Evolutionary conservation across 1,140 invertebrate species (phyloP).

Genomic region (Heliconius himera): DNA sequence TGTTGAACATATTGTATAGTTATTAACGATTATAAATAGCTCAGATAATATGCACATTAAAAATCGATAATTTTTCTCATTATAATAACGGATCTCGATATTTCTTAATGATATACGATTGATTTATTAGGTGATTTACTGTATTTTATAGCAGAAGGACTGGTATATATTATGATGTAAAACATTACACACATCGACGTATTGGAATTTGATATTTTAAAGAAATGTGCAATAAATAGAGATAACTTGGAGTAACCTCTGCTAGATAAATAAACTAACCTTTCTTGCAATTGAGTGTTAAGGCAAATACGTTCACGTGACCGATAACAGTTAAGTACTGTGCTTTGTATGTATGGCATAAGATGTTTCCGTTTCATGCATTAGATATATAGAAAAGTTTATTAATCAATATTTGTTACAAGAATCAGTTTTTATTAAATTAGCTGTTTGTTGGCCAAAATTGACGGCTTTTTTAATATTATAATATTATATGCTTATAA

Average conservation of each 20-base stretch:
- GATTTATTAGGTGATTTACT: slow-evolving; percentile 1
- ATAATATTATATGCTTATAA: no score
- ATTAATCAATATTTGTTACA: not conserved
- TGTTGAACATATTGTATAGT: slow-evolving; percentile 4
- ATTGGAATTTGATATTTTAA: not conserved
- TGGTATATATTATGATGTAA: no score
- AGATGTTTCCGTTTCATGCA: not conserved
- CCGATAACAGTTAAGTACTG: not conserved
- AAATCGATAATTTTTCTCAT: slow-evolving; percentile 7
- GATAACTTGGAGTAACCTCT: slow-evolving; percentile 10
- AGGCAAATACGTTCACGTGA: slow-evolving; percentile 1
- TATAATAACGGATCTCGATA: slow-evolving; percentile 10
- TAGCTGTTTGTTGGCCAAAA: not conserved
- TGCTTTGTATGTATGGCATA: not conserved
- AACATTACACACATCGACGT: not conserved
- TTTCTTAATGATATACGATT: not conserved
- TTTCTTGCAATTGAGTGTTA: slow-evolving; percentile 13
- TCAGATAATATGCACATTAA: slow-evolving; percentile 14
- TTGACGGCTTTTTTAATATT: no score
- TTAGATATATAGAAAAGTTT: not conserved
- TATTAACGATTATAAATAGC: slow-evolving; percentile 10
- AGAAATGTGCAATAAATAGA: slow-evolving; percentile 5
- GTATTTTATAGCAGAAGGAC: not conserved
- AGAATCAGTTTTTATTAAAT: not conserved
- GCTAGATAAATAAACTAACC: slow-evolving; percentile 13